Percentiles rank a stretch among this genome's conserved stretches.
Evolutionary conservation across 2,888 invertebrate genomes (phyloP).

Genomic region (Drosophila koepferae): DNA sequence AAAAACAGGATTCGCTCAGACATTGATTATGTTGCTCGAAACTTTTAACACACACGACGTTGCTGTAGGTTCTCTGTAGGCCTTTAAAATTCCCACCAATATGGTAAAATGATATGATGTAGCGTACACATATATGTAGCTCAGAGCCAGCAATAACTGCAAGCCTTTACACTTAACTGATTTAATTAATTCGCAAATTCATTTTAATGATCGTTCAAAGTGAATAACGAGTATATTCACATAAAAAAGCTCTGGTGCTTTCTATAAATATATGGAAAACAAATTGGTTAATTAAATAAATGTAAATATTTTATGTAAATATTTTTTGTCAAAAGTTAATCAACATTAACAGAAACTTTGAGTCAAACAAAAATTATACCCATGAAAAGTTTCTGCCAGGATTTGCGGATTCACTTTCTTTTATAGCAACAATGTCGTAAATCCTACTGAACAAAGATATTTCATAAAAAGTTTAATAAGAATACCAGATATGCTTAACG

Average conservation of each 20-base stretch:
- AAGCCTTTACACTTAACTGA: constrained; percentile 83
- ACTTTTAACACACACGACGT: constrained; percentile 74
- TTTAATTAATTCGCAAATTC: constrained; percentile 51
- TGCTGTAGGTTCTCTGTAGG: constrained; percentile 40
- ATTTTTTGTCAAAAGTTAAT: no score
- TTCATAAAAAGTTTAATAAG: no score
- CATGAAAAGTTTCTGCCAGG: no score
- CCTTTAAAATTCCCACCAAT: constrained; percentile 76
- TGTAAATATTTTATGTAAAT: no score
- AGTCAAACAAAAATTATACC: no score
- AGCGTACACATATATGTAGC: background rate
- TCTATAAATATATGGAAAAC: no score
- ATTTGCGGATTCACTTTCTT: no score
- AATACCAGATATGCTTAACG: no score
- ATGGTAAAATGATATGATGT: constrained; percentile 67
- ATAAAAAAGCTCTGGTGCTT: no score
- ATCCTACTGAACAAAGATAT: no score
- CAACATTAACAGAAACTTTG: no score
- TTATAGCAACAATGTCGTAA: background rate
- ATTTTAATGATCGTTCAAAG: constrained; percentile 3
- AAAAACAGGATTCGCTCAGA: constrained; percentile 51
- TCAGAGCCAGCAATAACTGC: constrained; percentile 65
- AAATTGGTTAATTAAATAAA: no score
- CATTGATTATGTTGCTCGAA: constrained; percentile 65
- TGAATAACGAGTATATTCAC: background rate